Conservation (phyloP, 1,140 invertebrate species). For the Amphibalanus amphitrite region DNA sequence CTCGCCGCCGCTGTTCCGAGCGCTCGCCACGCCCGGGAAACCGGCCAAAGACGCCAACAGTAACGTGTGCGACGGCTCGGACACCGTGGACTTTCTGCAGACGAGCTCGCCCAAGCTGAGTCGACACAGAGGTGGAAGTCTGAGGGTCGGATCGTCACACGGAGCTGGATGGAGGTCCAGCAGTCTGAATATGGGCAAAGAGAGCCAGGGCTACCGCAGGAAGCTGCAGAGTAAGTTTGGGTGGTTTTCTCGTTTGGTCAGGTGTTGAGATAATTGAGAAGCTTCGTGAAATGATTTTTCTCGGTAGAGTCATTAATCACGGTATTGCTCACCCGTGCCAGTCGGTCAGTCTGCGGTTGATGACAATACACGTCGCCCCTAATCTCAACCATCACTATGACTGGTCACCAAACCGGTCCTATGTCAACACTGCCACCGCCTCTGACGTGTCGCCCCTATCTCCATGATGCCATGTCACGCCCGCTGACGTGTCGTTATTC, state of each 20-base stretch:
- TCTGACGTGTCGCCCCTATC: no score
- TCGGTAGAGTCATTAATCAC: no score
- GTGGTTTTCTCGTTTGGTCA: no score
- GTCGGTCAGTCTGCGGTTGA: no score
- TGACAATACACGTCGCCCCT: not conserved
- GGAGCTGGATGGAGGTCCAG: not conserved
- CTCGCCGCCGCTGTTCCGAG: not conserved
- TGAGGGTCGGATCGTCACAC: not conserved
- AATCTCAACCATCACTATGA: no score
- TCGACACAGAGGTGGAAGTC: conserved; percentile 28
- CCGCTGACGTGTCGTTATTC: no score
- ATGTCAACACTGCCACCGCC: no score
- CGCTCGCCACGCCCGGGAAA: conserved; percentile 9
- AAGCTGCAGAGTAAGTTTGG: conserved; percentile 11
- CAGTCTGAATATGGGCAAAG: conserved; percentile 4
- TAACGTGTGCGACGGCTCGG: not conserved
- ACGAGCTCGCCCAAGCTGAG: not conserved
- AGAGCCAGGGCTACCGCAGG: conserved; percentile 15
- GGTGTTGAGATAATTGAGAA: no score
- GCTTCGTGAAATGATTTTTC: no score
- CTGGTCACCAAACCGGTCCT: no score
- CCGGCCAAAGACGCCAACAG: conserved; percentile 18
- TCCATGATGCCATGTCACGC: no score
- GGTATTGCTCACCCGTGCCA: no score
- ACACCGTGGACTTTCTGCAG: not conserved